Evolutionary conservation across 2,797 vertebrate species (phyloP), one percentile per base, ranked within the genome.

Genomic region (Jordanella pulchra): DNA sequence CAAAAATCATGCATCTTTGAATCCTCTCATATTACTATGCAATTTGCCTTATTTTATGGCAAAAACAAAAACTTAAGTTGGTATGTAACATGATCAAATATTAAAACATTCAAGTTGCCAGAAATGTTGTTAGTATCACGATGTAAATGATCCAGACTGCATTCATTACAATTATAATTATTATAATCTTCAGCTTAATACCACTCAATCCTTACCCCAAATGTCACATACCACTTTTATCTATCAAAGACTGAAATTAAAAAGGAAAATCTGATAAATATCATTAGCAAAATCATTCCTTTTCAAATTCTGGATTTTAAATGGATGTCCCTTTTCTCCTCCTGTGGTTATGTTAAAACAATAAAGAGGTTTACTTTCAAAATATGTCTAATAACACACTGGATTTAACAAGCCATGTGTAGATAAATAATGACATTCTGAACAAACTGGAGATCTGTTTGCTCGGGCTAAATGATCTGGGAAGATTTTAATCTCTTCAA

Each of bases 381-480:
- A 75, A 48, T 53, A 64, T 58, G 54, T 48, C 17, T 45, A 78
- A 60, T 67, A 61, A 35, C 15, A 12, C 7, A 11, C 18, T 42
- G 61, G 35, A 21, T 64, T 12, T 27, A 45, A 76, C 51, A 67
- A 45, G 44, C 7, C 77, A n/a, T 66, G 5, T 35, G 60, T 75
- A 75, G 63, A 27, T 2, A 54, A 79, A 67, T 61, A 71, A 71
- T 67, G 15, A 76, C 28, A 25, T 42, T 5, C 42, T 75, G 15
- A 72, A 81, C 71, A 70, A n/a, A 65, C 47, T 50, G 60, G 27
- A 42, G 51, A 82, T 30, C 44, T 17, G 7, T 50, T 30, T 48
- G 42, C 25, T 70, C 58, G 28, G 35, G 44, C 65, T 55, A 63
- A 71, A 61, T 15, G 69, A 27, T 54, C 10, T 2, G 0, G 27